Evolutionary conservation across 2,113 vertebrate species (phyloP), one percentile per base, ranked within the genome.

Genomic region (Chaenogobius annularis): DNA sequence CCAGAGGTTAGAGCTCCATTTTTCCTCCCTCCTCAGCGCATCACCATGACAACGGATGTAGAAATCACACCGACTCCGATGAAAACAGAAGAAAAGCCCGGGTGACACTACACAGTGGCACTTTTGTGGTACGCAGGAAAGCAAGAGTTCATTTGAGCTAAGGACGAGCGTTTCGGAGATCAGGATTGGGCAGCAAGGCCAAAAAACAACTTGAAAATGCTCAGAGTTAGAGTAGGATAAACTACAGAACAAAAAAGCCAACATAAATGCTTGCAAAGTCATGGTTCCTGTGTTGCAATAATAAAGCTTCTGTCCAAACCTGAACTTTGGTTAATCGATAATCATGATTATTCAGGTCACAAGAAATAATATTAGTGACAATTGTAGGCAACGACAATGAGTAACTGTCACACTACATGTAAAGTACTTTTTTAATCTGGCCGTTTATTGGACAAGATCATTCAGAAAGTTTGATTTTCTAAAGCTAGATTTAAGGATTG

Each of bases 41-140:
- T 99, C 95, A 90, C 96, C 96, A 98, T 98, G 96, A 96, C 96
- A 95, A 99, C 98, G 94, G 96, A 98, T 97, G 98, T 97, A 98
- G 97, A 98, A 99, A 98, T 98, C 96, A 97, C 95, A 96, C 93
- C 95, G 96, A 96, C 94, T 97, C 26, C 94, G 35, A 95, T 90
- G 94, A 94, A 95, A 95, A 61, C 94, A 95, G 94, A 35, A 95
- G 94, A 85, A 95, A 95, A 84, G 95, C 95, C 95, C 91, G 89
- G 94, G 94, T 95, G 95, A 97, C 86, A 84, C 87, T 94, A 96
- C 94, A 97, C 94, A 95, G 94, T 95, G 93, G 93, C 93, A 94
- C 95, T 97, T 96, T 95, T 96, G 96, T 96, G 93, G 94, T 92
- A 92, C 95, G 95, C 93, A 94, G 94, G 94, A 94, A 94, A 94